Evolutionary conservation across 2,113 vertebrate genomes (phyloP).

Genomic region (Mionectes macconnelli): DNA sequence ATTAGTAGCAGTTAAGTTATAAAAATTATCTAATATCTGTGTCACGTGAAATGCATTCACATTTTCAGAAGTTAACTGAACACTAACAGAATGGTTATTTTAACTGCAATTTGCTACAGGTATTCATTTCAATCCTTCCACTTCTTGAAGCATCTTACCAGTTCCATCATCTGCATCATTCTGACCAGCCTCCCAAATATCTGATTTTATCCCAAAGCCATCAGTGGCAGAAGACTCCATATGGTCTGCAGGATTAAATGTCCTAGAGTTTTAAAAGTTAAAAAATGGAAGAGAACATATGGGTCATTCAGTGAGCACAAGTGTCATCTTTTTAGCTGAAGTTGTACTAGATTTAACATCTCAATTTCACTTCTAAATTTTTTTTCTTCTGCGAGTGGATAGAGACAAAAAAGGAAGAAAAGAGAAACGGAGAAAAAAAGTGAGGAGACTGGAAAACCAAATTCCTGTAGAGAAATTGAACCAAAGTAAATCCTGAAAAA

Average conservation of each 20-base stretch:
- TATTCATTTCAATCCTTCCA: conserved; percentile 5
- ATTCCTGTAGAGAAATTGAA: background rate
- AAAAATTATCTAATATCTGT: background rate
- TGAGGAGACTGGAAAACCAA: background rate
- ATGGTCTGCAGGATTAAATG: conserved; percentile 94
- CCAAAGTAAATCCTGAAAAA: background rate
- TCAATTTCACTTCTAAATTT: too few species aligned
- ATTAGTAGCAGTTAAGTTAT: background rate
- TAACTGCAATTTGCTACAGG: background rate
- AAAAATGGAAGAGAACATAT: conserved; percentile 58
- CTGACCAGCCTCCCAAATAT: conserved; percentile 83
- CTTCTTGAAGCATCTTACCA: conserved; percentile 72
- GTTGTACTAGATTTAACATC: too few species aligned
- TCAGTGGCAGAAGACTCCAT: conserved; percentile 76
- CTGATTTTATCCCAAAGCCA: conserved; percentile 77
- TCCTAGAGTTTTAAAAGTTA: conserved; percentile 76
- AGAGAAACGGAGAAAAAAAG: background rate
- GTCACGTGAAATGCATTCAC: background rate
- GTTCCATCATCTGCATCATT: conserved; percentile 82
- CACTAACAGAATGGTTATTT: background rate
- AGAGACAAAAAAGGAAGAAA: background rate
- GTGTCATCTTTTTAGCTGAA: background rate
- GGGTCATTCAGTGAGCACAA: conserved; percentile 39
- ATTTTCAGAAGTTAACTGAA: background rate
- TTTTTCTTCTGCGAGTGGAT: background rate